Evolutionary conservation across 2,113 vertebrate genomes (phyloP).

Genomic region (Pipa parva): DNA sequence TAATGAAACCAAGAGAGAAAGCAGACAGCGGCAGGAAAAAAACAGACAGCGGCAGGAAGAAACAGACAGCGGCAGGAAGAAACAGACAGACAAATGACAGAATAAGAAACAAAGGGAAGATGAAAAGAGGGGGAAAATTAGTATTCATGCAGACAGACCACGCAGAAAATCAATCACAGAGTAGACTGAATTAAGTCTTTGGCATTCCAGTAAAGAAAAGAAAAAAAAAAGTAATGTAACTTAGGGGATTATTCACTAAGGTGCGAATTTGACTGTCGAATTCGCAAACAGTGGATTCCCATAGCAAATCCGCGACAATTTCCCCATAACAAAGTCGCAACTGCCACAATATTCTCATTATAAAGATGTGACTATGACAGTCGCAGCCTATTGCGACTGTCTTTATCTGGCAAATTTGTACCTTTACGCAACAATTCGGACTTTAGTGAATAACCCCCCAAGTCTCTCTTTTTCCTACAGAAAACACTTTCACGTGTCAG

Average conservation of each 20-base stretch:
- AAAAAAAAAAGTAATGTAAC: neutral
- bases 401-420: too few species aligned
- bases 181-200: neutral
- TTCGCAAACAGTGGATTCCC: too few species aligned
- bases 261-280: too few species aligned
- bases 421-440: too few species aligned
- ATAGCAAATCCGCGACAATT: neutral
- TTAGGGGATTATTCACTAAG: neutral
- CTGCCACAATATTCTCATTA: too few species aligned
- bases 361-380: too few species aligned
- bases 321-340: too few species aligned
- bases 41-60: neutral
- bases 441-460: too few species aligned
- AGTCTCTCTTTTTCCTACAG: too few species aligned
- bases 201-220: neutral
- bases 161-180: conserved; percentile 55
- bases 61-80: neutral
- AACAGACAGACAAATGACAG: conserved; percentile 46
- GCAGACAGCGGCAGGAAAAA: neutral
- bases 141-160: conserved; percentile 57
- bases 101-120: conserved; percentile 38
- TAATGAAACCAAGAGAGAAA: conserved; percentile 52
- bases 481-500: too few species aligned
- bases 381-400: too few species aligned
- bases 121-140: conserved; percentile 59